Base-by-base conservation (phyloP, 2,113 vertebrate genomes). In the Perccottus glenii region DNA sequence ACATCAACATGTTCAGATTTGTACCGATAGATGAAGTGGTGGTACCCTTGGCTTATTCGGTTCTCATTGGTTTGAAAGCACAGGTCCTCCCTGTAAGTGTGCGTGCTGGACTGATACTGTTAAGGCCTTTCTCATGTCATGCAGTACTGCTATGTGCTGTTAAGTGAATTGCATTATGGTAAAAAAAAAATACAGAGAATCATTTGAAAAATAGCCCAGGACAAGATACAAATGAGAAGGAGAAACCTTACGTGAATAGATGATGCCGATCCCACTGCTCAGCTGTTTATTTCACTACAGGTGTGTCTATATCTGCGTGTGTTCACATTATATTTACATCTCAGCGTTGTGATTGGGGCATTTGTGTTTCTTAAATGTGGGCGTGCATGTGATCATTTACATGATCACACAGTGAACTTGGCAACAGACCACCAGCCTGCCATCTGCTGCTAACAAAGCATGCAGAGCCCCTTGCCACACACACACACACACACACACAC, bases 371-470 rank as follows among this genome's bases (percentile, higher is more conserved):
- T 81, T 66, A 27, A 68, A 69, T 75, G 83, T 71, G 64, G 16
- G 43, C 67, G 53, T 61, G 74, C 67, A 65, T 79, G 76, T 68
- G 80, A 83, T 82, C 71, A 80, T 87, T 86, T 83, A 85, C 71
- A 82, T 85, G 84, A 78, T 86, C 88, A 88, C 74, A 81, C 63
- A 65, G 77, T 16, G 72, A 86, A 83, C 79, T 83, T 88, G 87
- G 88, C 88, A 78, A 52, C 74, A 71, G 63, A 86, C 60, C 73
- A 84, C 67, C 56, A 52, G 52, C 46, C 62, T 78, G 79, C 87
- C 87, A 90, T 90, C 88, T 90, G 88, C 80, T 84, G 40, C 80
- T 70, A 69, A 72, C 77, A 43, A 70, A 75, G 74, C 75, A 73
- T 58, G 70, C 62, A 58, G 67, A 62, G 52, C 38, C 50, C 47